Conservation (phyloP, 2,888 invertebrate species). For the Lasioglossum oenotherae region DNA sequence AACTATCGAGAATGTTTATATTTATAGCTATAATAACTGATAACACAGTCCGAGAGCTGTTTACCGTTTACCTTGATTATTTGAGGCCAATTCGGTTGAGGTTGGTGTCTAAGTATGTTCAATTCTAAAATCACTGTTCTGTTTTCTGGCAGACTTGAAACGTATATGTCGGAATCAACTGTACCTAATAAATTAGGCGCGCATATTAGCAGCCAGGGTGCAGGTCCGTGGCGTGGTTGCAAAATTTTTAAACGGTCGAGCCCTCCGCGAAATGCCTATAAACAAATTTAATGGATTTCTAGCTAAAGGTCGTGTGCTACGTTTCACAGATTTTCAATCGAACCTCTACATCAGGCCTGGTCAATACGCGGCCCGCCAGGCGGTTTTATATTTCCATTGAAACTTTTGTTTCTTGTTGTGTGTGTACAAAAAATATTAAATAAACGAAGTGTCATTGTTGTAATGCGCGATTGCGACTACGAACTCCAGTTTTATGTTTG, state of each 20-base stretch:
- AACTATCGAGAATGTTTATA: background rate
- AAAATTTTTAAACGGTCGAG: constrained; percentile 86
- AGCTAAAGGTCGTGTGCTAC: too few species aligned
- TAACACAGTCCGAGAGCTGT: background rate
- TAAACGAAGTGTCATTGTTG: too few species aligned
- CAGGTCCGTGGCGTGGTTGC: constrained; percentile 86
- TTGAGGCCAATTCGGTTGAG: constrained; percentile 91
- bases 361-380: too few species aligned
- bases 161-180: constrained; percentile 83
- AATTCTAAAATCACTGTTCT: constrained; percentile 90
- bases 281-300: background rate
- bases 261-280: constrained; percentile 85
- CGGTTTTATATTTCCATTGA: too few species aligned
- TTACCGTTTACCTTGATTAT: constrained; percentile 90
- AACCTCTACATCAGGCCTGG: too few species aligned
- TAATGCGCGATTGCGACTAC: too few species aligned
- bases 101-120: constrained; percentile 90
- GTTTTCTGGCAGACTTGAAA: constrained; percentile 86
- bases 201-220: constrained; percentile 90
- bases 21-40: too few species aligned
- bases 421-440: too few species aligned
- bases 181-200: constrained; percentile 86
- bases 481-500: too few species aligned
- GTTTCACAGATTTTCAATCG: too few species aligned
- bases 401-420: too few species aligned